Percentiles rank a stretch among this genome's conserved stretches.
Evolutionary conservation across 1,140 invertebrate species (phyloP).

Genomic region (Whitmania pigra): DNA sequence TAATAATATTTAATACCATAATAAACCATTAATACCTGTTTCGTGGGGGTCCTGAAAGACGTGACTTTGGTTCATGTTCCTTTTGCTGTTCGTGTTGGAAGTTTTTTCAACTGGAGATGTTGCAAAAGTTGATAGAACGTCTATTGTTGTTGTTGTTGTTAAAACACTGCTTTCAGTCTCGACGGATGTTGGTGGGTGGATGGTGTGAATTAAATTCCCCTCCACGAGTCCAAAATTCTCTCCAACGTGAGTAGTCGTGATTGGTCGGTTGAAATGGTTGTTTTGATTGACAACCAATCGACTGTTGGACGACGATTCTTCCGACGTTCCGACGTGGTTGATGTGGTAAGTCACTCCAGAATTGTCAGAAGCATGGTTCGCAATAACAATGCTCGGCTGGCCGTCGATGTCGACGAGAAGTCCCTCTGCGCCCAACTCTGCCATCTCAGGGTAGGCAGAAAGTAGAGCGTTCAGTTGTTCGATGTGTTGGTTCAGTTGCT

Average conservation of each 20-base stretch:
- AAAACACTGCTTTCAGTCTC: neutral
- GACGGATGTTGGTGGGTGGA: neutral
- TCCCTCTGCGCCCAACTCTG: neutral
- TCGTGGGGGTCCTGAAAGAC: too few relatives aligned
- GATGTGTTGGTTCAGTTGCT: constrained; percentile 38
- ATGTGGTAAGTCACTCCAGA: neutral
- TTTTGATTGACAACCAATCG: neutral
- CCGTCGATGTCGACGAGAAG: neutral
- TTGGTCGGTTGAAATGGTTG: neutral
- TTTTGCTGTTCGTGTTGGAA: too few relatives aligned
- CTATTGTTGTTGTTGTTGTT: neutral
- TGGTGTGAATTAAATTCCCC: neutral
- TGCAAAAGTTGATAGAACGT: neutral
- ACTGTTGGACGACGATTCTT: neutral
- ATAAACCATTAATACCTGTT: too few relatives aligned
- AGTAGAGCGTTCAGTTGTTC: constrained; percentile 25
- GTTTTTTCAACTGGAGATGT: neutral
- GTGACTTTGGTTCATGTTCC: too few relatives aligned
- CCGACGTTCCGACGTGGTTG: neutral
- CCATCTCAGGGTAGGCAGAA: neutral
- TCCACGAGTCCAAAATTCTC: too few relatives aligned
- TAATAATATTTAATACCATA: too few relatives aligned
- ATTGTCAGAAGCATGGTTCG: neutral
- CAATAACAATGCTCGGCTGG: neutral
- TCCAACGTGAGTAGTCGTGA: too few relatives aligned